Evolutionary conservation across 2,888 invertebrate genomes (phyloP).

Genomic region (Phyto melanocephala): DNA sequence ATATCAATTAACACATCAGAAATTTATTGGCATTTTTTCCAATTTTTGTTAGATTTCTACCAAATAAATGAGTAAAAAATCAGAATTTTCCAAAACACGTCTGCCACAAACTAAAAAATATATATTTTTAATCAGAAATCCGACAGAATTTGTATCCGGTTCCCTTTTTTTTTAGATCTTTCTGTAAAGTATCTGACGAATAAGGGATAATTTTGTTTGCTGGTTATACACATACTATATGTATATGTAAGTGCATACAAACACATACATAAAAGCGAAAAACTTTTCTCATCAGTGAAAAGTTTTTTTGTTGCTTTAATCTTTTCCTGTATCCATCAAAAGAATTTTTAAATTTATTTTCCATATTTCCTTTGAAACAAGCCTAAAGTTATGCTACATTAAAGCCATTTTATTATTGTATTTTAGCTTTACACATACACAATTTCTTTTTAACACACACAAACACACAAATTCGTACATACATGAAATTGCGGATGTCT

Average conservation of each 20-base stretch:
- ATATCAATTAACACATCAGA: no score
- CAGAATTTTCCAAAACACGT: no score
- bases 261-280: background rate
- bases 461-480: background rate
- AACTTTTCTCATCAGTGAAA: conserved; percentile 29
- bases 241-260: background rate
- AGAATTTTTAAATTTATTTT: background rate
- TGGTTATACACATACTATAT: conserved; percentile 6
- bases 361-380: conserved; percentile 4
- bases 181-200: no score
- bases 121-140: no score
- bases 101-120: no score
- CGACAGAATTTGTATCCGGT: no score
- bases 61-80: no score
- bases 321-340: background rate
- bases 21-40: no score
- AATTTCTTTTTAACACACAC: background rate
- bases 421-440: background rate
- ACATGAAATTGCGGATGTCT: background rate
- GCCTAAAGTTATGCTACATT: conserved; percentile 39
- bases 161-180: no score
- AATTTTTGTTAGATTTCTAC: no score
- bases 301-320: background rate
- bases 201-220: no score
- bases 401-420: conserved; percentile 10